Evolutionary conservation across 1,140 invertebrate genomes (phyloP).

Genomic region (Bombyx mori): ASM3026992v2 NC_085114.1:13246501-13247000

Average conservation of each 20-base stretch:
- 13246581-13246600: conserved; percentile 85
- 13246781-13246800: conserved; percentile 89
- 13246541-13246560: conserved; percentile 35
- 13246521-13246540: conserved; percentile 51
- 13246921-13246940: conserved; percentile 77
- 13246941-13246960: conserved; percentile 90
- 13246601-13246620: conserved; percentile 85
- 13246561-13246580: conserved; percentile 79
- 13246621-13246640: conserved; percentile 76
- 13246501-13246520: conserved; percentile 71
- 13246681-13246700: conserved; percentile 72
- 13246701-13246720: conserved; percentile 92
- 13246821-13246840: conserved; percentile 87
- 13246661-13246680: conserved; percentile 69
- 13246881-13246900: conserved; percentile 80
- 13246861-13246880: conserved; percentile 82
- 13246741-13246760: conserved; percentile 84
- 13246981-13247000: conserved; percentile 92
- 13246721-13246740: conserved; percentile 81
- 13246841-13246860: conserved; percentile 85
- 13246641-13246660: conserved; percentile 73
- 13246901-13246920: conserved; percentile 82
- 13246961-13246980: conserved; percentile 91
- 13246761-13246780: conserved; percentile 83
- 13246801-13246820: conserved; percentile 86